Evolutionary conservation across 1,140 invertebrate species (phyloP).

Genomic region (Chrysopa pallens): DNA sequence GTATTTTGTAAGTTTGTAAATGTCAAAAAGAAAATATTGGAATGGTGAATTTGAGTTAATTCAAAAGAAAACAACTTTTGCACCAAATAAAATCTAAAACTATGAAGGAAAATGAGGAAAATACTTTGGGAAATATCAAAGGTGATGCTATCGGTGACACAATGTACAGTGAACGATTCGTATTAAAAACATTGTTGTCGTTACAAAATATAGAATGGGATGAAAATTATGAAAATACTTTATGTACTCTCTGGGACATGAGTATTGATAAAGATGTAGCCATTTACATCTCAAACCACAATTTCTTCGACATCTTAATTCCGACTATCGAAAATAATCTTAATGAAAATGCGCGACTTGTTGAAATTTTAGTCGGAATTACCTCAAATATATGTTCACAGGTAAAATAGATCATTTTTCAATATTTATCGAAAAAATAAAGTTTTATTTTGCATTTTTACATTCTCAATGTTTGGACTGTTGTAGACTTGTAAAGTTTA

Average conservation of each 20-base stretch:
- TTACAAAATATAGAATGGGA: conserved; percentile 26
- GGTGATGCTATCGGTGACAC: conserved; percentile 59
- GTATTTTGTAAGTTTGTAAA: too few species aligned
- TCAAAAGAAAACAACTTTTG: too few species aligned
- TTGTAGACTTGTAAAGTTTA: too few species aligned
- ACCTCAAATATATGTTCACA: conserved; percentile 44
- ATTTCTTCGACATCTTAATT: conserved; percentile 36
- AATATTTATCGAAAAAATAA: too few species aligned
- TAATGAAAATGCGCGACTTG: conserved; percentile 31
- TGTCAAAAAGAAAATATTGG: too few species aligned
- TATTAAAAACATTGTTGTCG: conserved; percentile 42
- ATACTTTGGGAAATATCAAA: conserved; percentile 31
- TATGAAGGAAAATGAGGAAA: conserved; percentile 19
- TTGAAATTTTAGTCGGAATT: conserved; percentile 55
- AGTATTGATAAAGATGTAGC: conserved; percentile 50
- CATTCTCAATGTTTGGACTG: too few species aligned
- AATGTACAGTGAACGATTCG: conserved; percentile 53
- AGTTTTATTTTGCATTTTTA: too few species aligned
- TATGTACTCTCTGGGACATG: conserved; percentile 65
- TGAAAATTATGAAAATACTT: conserved; percentile 40
- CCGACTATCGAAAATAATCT: conserved; percentile 22
- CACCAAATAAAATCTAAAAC: too few species aligned
- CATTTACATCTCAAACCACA: conserved; percentile 39
- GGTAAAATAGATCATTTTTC: too few species aligned
- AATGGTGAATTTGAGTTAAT: too few species aligned